phyloP scores from a whole-genome alignment of 1,140 invertebrate species.

The Yoshiicerus persimilis region DNA sequence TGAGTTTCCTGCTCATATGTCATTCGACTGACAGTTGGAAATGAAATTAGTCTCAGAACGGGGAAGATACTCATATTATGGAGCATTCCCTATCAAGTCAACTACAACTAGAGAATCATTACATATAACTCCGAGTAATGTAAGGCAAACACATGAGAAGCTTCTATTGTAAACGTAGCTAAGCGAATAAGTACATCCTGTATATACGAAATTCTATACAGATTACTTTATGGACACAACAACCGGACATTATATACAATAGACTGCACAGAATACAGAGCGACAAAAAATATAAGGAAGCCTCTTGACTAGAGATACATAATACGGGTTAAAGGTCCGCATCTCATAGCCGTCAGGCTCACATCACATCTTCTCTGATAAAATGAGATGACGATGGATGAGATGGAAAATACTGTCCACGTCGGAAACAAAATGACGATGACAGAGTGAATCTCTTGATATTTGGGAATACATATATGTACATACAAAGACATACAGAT shows the following conservation, averaged over 20 bases:
- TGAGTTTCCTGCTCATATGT: not conserved
- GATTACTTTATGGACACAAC: not conserved
- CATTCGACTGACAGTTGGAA: not conserved
- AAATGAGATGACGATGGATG: constrained; percentile 16
- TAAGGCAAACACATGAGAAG: no score
- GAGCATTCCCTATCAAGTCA: not conserved
- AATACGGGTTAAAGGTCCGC: not conserved
- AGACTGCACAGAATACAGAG: no score
- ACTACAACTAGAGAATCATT: not conserved
- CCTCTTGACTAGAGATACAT: not conserved
- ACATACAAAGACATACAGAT: not conserved
- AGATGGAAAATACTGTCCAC: not conserved
- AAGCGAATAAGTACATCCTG: no score
- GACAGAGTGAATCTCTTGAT: not conserved
- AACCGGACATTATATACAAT: not conserved
- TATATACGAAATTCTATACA: not conserved
- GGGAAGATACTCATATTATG: not conserved
- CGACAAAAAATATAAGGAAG: not conserved
- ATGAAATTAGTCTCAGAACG: not conserved
- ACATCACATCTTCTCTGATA: not conserved
- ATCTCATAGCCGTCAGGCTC: not conserved
- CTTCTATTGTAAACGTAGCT: no score
- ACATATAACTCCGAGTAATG: no score
- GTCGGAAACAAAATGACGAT: not conserved
- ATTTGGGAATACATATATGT: not conserved